Evolutionary conservation across 2,888 invertebrate species (phyloP), one percentile per base, ranked within the genome.

Genomic region (Phymatocera aterrima): DNA sequence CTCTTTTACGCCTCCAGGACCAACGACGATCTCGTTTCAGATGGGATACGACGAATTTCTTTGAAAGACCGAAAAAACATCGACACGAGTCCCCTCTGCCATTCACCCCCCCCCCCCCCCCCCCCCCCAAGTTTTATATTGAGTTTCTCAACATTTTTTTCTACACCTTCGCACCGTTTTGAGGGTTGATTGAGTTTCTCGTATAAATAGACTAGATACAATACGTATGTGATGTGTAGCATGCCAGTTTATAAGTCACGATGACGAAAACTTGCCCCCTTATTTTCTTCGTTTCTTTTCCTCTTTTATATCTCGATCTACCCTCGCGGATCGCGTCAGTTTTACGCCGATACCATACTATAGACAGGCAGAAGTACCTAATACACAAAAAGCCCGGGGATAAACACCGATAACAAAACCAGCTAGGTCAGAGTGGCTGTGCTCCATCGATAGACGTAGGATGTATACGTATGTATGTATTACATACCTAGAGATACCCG

Each of bases 371-470:
- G 24, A 65, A 21, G 28, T 15, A 46, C 12, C 43, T 68, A 64
- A 64, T 18, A 24, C 12, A 64, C 64, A 37, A 34, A 18, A 64
- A 40, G 37, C 43, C 43, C 68, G 24, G 43, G 68, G 68, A 68
- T 68, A 37, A 68, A 40, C 68, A 46, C n/a, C 72, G 72, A 72
- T 72, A 72, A 72, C 72, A 72, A 72, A 48, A 34, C n/a, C n/a
- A n/a, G n/a, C n/a, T 46, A 46, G 43, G 48, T 21, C 24, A 51
- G 51, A 15, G 61, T 37, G 21, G 34, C 43, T 43, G 43, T 34
- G 34, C 34, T 72, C 72, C 21, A 72, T 72, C 72, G 28, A 72
- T 72, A 43, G 51, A 48, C 21, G n/a, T 12, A 18, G 18, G 51
- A 31, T 51, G 65, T 34, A 4, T 61, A 31, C 34, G 65, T 34